These are phyloP conservation scores for Lateolabrax maculatus DNA, from an alignment of 2,797 vertebrate species.

Conservation along the genomic window DNA sequence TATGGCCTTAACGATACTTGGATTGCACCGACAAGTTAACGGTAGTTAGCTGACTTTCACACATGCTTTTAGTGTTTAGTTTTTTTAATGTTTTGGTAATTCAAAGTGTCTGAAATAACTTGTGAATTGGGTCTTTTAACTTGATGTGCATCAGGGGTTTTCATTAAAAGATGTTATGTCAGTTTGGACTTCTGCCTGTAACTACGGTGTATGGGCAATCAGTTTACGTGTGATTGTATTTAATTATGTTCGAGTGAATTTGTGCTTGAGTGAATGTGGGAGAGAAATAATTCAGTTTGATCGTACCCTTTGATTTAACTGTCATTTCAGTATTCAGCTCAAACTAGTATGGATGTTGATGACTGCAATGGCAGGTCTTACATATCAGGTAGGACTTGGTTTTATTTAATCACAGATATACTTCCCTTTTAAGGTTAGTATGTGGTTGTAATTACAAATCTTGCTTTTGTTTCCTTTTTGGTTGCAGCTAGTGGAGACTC, in stretches of 20 bases:
- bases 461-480: constrained; percentile 43
- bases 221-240: background rate
- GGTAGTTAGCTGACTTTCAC: background rate
- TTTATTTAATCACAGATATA: constrained; percentile 35
- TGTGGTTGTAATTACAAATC: background rate
- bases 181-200: constrained; percentile 1
- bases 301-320: constrained; percentile 33
- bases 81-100: background rate
- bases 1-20: background rate
- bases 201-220: background rate
- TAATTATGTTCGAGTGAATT: background rate
- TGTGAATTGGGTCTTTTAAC: background rate
- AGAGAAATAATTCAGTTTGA: background rate
- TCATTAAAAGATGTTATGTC: background rate
- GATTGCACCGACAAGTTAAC: constrained; percentile 3
- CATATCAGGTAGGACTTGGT: constrained; percentile 88
- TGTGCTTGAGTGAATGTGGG: background rate
- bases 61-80: background rate
- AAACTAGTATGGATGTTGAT: constrained; percentile 94
- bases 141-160: background rate
- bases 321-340: constrained; percentile 81
- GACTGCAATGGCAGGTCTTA: constrained; percentile 95
- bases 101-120: background rate
- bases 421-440: background rate
- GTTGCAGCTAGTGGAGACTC: constrained; percentile 93